These are phyloP conservation scores for Iphiclides podalirius DNA, from an alignment of 2,888 invertebrate species.

Conservation along the genomic window DNA sequence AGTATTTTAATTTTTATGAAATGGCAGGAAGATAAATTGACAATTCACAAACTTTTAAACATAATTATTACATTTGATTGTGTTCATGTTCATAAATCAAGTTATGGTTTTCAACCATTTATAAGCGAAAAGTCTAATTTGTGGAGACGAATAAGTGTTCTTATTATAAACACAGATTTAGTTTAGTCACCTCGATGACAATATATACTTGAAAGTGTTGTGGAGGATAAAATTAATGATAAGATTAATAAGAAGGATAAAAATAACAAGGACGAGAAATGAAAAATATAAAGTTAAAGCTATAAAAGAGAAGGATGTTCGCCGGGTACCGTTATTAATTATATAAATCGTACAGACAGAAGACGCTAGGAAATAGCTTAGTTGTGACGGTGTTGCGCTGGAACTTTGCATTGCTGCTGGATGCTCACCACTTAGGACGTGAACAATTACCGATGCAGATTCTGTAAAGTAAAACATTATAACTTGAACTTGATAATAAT, in stretches of 20 bases:
- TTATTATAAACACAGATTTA: not conserved
- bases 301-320: slow-evolving; percentile 27
- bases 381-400: slow-evolving; percentile 55
- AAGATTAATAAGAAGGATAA: slow-evolving; percentile 5
- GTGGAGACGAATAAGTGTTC: not conserved
- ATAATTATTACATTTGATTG: too few species aligned
- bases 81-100: too few species aligned
- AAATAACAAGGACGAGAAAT: slow-evolving; percentile 13
- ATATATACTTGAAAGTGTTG: slow-evolving; percentile 1
- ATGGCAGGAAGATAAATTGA: slow-evolving; percentile 1
- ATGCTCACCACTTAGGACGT: slow-evolving; percentile 88
- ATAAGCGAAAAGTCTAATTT: not conserved
- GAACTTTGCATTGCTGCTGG: slow-evolving; percentile 83
- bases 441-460: slow-evolving; percentile 90
- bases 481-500: not conserved
- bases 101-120: not conserved
- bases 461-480: slow-evolving; percentile 63
- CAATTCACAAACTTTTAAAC: not conserved
- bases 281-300: slow-evolving; percentile 20
- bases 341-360: slow-evolving; percentile 52
- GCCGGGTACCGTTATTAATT: slow-evolving; percentile 32
- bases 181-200: slow-evolving; percentile 21
- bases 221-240: slow-evolving; percentile 13
- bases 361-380: slow-evolving; percentile 53
- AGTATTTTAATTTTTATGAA: not conserved